Evolutionary conservation across 2,888 invertebrate species (phyloP).

Genomic region (Ophioninae sp.): DNA sequence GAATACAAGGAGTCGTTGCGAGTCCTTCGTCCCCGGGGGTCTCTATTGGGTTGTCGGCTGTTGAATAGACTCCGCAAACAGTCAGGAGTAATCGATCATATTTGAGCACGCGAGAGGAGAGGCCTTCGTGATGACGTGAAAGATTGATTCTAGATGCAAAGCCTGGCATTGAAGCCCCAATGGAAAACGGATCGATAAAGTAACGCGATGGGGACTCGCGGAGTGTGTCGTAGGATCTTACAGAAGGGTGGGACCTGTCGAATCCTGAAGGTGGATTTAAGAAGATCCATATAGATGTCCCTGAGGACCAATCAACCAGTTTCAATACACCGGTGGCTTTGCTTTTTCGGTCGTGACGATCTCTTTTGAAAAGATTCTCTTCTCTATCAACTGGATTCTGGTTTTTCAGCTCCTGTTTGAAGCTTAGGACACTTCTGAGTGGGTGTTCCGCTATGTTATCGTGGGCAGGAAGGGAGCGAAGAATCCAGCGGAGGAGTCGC

Average conservation of each 20-base stretch:
- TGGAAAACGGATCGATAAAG: slow-evolving; percentile 20
- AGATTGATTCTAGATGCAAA: slow-evolving; percentile 17
- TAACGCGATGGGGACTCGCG: background rate
- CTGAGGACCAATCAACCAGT: slow-evolving; percentile 6
- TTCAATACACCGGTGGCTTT: background rate
- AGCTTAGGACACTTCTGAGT: background rate
- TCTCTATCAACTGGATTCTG: background rate
- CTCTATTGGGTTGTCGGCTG: slow-evolving; percentile 25
- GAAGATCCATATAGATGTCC: background rate
- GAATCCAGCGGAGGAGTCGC: background rate
- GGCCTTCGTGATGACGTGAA: slow-evolving; percentile 24
- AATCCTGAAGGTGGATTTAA: background rate
- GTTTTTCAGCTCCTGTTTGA: background rate
- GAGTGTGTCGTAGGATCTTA: slow-evolving; percentile 1
- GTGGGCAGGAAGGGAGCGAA: no score
- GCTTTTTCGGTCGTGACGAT: background rate
- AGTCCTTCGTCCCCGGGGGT: slow-evolving; percentile 23
- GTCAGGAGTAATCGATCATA: slow-evolving; percentile 29
- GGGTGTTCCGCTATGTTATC: background rate
- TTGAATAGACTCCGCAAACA: slow-evolving; percentile 7
- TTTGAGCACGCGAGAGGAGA: slow-evolving; percentile 12
- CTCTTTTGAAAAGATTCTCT: background rate
- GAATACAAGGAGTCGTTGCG: slow-evolving; percentile 27
- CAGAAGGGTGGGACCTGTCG: background rate
- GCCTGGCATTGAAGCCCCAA: background rate